Evolutionary conservation across 1,140 invertebrate genomes (phyloP).

Genomic region (Sarcophaga peregrina): DNA sequence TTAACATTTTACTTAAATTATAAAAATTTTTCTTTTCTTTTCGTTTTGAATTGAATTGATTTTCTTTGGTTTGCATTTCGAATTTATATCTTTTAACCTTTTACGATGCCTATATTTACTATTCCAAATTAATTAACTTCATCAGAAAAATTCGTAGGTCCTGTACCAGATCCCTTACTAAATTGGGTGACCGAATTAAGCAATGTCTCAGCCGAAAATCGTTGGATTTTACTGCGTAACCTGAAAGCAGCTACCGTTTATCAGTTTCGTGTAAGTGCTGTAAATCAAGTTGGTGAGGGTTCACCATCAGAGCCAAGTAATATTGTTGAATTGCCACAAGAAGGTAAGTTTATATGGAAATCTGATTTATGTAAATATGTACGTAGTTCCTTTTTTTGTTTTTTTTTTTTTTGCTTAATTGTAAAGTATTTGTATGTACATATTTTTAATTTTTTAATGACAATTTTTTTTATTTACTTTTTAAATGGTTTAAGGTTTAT

Average conservation of each 20-base stretch:
- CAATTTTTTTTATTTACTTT: background rate
- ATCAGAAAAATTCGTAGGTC: slow-evolving; percentile 73
- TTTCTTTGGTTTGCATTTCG: slow-evolving; percentile 22
- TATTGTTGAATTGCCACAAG: slow-evolving; percentile 89
- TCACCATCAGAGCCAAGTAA: slow-evolving; percentile 88
- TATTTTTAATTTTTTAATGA: background rate
- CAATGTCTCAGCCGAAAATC: slow-evolving; percentile 83
- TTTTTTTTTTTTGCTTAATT: too few relatives aligned
- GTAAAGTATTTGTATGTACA: background rate
- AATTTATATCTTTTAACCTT: background rate
- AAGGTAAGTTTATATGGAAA: slow-evolving; percentile 76
- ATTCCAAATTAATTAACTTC: slow-evolving; percentile 62
- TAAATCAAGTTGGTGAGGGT: slow-evolving; percentile 96
- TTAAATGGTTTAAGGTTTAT: background rate
- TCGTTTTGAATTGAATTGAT: background rate
- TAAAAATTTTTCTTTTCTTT: background rate
- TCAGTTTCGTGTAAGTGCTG: slow-evolving; percentile 94
- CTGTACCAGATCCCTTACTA: slow-evolving; percentile 80
- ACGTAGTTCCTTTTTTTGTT: background rate
- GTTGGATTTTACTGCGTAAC: slow-evolving; percentile 84
- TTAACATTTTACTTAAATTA: background rate
- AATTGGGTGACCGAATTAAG: slow-evolving; percentile 91
- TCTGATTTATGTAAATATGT: background rate
- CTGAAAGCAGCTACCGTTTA: slow-evolving; percentile 94
- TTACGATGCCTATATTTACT: slow-evolving; percentile 30